phyloP scores from a whole-genome alignment of 2,888 invertebrate species.

The Agonopterix alstromeriana region DNA sequence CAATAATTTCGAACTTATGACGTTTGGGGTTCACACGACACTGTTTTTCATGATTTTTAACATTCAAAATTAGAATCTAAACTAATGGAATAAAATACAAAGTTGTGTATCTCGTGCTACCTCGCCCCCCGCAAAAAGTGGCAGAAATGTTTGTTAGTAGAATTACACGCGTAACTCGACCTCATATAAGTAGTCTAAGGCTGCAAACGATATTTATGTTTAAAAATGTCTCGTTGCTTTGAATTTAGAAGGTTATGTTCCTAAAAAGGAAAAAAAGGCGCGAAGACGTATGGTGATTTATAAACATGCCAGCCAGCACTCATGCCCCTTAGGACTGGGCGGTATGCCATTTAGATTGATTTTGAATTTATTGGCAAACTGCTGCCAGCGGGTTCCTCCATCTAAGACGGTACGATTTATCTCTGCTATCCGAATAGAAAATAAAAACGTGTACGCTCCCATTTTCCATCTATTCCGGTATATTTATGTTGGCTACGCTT shows the following conservation, averaged over 20 bases:
- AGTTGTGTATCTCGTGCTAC: no score
- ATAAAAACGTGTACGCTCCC: constrained; percentile 18
- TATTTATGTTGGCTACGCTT: background rate
- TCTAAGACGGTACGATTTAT: constrained; percentile 50
- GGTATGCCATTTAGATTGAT: constrained; percentile 47
- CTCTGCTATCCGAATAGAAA: constrained; percentile 23
- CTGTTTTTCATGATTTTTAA: no score
- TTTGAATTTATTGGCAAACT: constrained; percentile 61
- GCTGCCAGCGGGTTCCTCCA: constrained; percentile 47
- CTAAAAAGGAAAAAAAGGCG: background rate
- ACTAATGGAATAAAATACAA: no score
- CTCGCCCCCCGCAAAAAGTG: no score
- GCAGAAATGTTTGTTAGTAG: no score
- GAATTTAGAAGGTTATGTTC: background rate
- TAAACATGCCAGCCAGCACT: constrained; percentile 1
- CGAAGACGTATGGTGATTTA: constrained; percentile 1
- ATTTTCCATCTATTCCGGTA: constrained; percentile 13
- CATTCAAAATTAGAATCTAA: no score
- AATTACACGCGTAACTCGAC: no score
- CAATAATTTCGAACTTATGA: no score
- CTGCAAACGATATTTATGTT: no score
- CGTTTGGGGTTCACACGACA: no score
- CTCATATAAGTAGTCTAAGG: no score
- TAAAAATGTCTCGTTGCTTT: background rate
- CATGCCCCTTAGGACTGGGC: constrained; percentile 2